phyloP scores from a whole-genome alignment of 2,113 vertebrate species.

The Pogona vitticeps region DNA sequence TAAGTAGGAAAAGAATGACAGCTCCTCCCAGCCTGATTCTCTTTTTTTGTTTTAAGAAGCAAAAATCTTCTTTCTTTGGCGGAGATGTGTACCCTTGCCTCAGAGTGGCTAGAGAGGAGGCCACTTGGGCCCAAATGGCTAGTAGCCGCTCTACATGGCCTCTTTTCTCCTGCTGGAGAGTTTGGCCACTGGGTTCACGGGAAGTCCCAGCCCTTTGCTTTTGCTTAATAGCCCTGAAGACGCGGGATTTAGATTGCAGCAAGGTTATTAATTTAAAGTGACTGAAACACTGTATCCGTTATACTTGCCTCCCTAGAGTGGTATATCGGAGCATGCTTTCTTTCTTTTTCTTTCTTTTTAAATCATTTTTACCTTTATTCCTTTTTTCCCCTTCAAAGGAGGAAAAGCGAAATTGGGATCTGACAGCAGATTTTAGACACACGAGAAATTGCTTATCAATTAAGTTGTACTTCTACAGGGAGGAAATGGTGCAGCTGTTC shows the following conservation, averaged over 20 bases:
- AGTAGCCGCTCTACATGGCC: too few species aligned
- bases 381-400: conserved; percentile 8
- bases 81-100: neutral
- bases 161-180: neutral
- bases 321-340: conserved; percentile 72
- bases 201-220: conserved; percentile 32
- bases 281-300: conserved; percentile 68
- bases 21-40: too few species aligned
- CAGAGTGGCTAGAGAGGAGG: too few species aligned
- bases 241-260: conserved; percentile 70
- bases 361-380: too few species aligned
- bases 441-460: conserved; percentile 88
- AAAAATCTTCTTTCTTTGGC: neutral
- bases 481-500: conserved; percentile 86
- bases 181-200: conserved; percentile 14
- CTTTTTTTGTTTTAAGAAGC: too few species aligned
- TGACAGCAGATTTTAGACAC: conserved; percentile 75
- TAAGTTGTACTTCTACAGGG: conserved; percentile 79
- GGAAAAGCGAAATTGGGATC: conserved; percentile 62
- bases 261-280: conserved; percentile 73
- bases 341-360: conserved; percentile 52
- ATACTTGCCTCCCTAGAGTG: conserved; percentile 68
- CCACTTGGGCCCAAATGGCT: too few species aligned
- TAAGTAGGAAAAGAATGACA: too few species aligned
- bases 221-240: conserved; percentile 62